Conservation (phyloP, 2,797 vertebrate species). For the Xiphophorus birchmanni region DNA sequence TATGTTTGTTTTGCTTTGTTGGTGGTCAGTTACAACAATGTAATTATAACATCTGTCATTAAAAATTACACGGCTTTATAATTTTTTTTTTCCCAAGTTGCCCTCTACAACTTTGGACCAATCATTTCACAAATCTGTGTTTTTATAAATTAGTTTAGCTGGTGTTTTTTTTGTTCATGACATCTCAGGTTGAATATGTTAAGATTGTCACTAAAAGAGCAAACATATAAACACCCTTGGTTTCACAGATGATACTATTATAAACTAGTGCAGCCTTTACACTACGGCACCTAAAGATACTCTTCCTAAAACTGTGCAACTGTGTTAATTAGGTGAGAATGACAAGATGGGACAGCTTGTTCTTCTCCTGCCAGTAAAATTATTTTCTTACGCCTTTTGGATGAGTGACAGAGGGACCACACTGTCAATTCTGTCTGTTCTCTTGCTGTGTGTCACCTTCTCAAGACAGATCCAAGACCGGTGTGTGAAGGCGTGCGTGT, state of each 20-base stretch:
- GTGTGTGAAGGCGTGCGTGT: conserved; percentile 35
- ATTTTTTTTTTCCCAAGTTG: not conserved
- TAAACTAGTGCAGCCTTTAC: conserved; percentile 27
- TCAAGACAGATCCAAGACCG: conserved; percentile 66
- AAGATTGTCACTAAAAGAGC: not conserved
- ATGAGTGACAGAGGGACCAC: conserved; percentile 55
- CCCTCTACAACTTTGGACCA: not conserved
- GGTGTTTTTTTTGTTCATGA: not conserved
- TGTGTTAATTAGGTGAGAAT: conserved; percentile 68
- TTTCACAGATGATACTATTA: conserved; percentile 8
- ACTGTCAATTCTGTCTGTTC: conserved; percentile 66
- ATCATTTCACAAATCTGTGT: not conserved
- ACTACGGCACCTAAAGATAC: conserved; percentile 42
- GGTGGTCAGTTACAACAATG: not conserved
- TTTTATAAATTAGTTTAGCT: not conserved
- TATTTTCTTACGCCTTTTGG: conserved; percentile 52
- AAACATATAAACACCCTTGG: not conserved
- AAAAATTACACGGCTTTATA: not conserved
- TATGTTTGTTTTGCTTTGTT: no score
- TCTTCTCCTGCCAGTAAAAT: conserved; percentile 55
- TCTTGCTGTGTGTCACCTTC: conserved; percentile 65
- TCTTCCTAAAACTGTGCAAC: conserved; percentile 34
- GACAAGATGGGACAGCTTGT: conserved; percentile 51
- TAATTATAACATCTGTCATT: not conserved
- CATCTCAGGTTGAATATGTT: not conserved